Base-by-base conservation (phyloP, 1,140 invertebrate species). In the Anastrepha obliqua region DNA sequence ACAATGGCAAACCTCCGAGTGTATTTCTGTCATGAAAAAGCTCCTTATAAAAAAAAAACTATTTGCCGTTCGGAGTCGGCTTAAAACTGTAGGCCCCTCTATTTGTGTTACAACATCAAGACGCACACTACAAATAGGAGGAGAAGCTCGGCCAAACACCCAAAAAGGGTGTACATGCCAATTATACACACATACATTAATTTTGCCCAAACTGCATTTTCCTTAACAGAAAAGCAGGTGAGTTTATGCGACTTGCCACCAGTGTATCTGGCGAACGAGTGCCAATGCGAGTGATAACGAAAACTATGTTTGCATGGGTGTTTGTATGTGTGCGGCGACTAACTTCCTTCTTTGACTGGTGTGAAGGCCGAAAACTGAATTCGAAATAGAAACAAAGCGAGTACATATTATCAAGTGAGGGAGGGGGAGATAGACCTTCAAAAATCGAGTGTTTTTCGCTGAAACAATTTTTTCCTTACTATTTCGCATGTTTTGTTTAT, bases 281-380 rank as follows among this genome's bases (percentile, higher is more conserved):
- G 74, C 74, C 51, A 81, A 81, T 81, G n/a, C 51, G 51, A 29
- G 29, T 81, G 74, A 81, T 81, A 81, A 55, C 17, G 47, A 2
- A 51, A 55, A 81, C 17, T 17, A 11, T 55, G 11, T 55, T 6
- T 55, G 11, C 51, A 55, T 51, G 39, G 13, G 64, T 67, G 42
- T 74, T 2, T 74, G 70, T 74, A 15, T 44, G 44, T 47, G 67
- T 29, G 47, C 47, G 42, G 55, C 6, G 47, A n/a, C 44, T 55
- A 81, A 81, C 74, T 81, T 81, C 74, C 74, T 81, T 20, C 44
- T 81, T 81, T n/a, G 47, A 20, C 42, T 55, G 47, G 74, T 81
- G 74, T 81, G 74, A 81, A 81, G 74, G 74, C 74, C 51, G 47
- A 81, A 81, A 20, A 7, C 3, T 13, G 7, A n/a, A 20, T 20